Conservation (phyloP, 2,888 invertebrate species). For the Palloptera scutellata region DNA sequence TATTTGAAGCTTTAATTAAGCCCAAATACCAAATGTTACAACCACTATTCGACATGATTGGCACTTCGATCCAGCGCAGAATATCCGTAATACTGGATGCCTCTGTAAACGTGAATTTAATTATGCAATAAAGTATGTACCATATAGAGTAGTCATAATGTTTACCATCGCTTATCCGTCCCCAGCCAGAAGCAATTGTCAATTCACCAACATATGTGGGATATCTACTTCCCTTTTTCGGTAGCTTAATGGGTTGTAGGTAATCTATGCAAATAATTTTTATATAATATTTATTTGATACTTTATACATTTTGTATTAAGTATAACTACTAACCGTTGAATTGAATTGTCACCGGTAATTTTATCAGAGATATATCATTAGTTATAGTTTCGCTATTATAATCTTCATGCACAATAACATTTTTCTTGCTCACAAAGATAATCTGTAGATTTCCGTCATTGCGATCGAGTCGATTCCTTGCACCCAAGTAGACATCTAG, state of each 20-base stretch:
- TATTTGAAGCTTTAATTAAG: conserved; percentile 31
- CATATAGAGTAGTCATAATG: conserved; percentile 52
- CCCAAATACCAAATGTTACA: conserved; percentile 29
- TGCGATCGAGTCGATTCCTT: conserved; percentile 40
- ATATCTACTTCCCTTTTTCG: conserved; percentile 37
- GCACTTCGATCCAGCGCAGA: conserved; percentile 32
- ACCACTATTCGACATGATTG: conserved; percentile 37
- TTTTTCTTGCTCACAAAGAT: conserved; percentile 41
- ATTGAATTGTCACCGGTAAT: conserved; percentile 39
- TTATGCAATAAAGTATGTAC: too few relatives aligned
- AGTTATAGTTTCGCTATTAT: conserved; percentile 32
- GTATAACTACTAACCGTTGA: conserved; percentile 37
- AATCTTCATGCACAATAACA: conserved; percentile 43
- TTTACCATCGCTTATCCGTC: conserved; percentile 48
- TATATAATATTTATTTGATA: too few relatives aligned
- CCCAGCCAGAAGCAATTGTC: conserved; percentile 48
- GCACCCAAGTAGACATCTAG: conserved; percentile 46
- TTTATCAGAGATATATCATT: conserved; percentile 55
- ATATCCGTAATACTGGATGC: conserved; percentile 35
- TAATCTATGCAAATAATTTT: conserved; percentile 33
- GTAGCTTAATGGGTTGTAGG: conserved; percentile 44
- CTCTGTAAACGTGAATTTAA: too few relatives aligned
- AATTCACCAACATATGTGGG: conserved; percentile 41
- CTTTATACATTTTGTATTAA: background rate
- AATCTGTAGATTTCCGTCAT: conserved; percentile 40